Base-by-base conservation (phyloP, 1,140 invertebrate species). In the Drosophila kepulauana region DNA sequence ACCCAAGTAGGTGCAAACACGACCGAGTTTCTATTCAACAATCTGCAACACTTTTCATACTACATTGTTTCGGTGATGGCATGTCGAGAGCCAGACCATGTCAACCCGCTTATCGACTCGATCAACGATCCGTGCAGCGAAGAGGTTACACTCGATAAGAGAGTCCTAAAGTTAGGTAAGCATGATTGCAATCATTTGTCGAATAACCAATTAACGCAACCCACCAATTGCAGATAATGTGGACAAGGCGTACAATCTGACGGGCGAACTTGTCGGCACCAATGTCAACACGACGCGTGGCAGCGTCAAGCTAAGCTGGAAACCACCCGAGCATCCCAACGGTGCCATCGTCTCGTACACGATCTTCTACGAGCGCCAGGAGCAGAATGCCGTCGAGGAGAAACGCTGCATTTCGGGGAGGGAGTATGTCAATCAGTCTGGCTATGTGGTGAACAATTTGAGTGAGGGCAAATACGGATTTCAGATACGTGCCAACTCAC, bases 401-500 rank as follows among this genome's bases (percentile, higher is more conserved):
- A 67, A 79, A 4, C 93, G 88, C 48, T 95, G 94, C 75, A 93
- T 95, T 1, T 91, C 93, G 5, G 91, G 88, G 10, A 76, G 85
- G 10, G 75, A 82, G 3, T 89, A 77, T 64, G 33, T 20, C 5
- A 88, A 91, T 38, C 62, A 70, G 6, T 79, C 77, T 33, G 84
- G 86, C 8, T 91, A 80, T 77, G 64, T 86, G 0, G 69, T 95
- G 1, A 90, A 92, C 46, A 94, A 95, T 79, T 89, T 99, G 0
- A 88, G 93, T n/a, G 93, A 97, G 61, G 98, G 98, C 2, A 98
- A 97, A 92, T 99, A 99, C 92, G 96, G 95, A 82, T 91, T 98
- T 10, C 93, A 94, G 59, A 94, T 99, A 0, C 94, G 95, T 38
- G 97, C 97, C 11, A 95, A 95, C 25, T 97, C 97, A 2, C 93